Base-by-base conservation (phyloP, 2,797 vertebrate species). In the Bovichtus diacanthus region DNA sequence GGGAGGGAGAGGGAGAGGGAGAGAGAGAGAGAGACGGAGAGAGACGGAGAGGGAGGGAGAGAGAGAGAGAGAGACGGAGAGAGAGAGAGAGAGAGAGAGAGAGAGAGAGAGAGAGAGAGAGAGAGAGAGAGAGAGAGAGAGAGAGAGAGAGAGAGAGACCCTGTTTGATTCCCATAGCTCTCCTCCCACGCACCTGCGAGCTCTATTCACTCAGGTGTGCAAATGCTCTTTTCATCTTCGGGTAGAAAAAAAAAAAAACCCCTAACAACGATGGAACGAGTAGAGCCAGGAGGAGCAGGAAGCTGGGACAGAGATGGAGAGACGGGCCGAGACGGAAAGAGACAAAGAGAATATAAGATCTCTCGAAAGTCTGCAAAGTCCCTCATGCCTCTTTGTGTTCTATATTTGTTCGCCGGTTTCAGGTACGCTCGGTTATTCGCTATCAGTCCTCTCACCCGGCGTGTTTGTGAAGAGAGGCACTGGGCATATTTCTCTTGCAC, bases 141-240 rank as follows among this genome's bases (percentile, higher is more conserved):
- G n/a, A n/a, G n/a, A n/a, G n/a, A n/a, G n/a, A n/a, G n/a, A n/a
- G 67, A 78, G 70, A 72, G 36, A 77, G 54, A 74, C 83, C 80
- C 84, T 58, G 81, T 89, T 86, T 85, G 83, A 85, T 87, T 93
- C 89, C 89, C 86, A 86, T 13, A 84, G 84, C 88, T 88, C 86
- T 82, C 88, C 82, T 78, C 92, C 92, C 84, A 92, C 90, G 74
- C 90, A 92, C 90, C 86, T 92, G 90, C 70, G 9, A 82, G 87
- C 82, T 88, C 68, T 67, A 81, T 88, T 87, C 90, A 89, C 87
- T 90, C 90, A 92, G 92, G 93, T 89, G 91, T 85, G 84, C 84
- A 86, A 88, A 90, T 83, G 86, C 81, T 88, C 75, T 90, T 87
- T 90, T 89, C 56, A 87, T 91, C 81, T 88, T 74, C 34, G 4